phyloP scores from a whole-genome alignment of 2,113 vertebrate genomes.

The Engystomops pustulosus region DNA sequence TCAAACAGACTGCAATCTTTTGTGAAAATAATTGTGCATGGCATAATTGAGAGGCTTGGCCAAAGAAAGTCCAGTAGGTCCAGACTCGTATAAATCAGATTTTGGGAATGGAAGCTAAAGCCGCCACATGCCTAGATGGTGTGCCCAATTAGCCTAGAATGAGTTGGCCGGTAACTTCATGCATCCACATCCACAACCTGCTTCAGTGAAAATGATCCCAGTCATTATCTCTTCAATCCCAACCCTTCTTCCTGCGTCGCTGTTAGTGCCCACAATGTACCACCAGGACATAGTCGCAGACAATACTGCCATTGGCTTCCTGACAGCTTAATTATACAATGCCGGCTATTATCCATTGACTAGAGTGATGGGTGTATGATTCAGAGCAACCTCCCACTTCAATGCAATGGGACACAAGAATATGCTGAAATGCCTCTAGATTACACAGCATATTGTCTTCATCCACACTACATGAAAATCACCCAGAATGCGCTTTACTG shows the following conservation, averaged over 20 bases:
- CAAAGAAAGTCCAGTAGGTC: slow-evolving; percentile 67
- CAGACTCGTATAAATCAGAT: slow-evolving; percentile 63
- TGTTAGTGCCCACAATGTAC: slow-evolving; percentile 70
- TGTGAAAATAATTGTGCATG: slow-evolving; percentile 80
- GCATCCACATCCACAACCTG: slow-evolving; percentile 63
- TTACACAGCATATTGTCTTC: slow-evolving; percentile 48
- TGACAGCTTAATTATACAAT: slow-evolving; percentile 68
- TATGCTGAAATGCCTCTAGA: slow-evolving; percentile 62
- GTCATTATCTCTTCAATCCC: slow-evolving; percentile 61
- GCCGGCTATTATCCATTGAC: slow-evolving; percentile 69
- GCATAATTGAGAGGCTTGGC: slow-evolving; percentile 68
- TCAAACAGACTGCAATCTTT: slow-evolving; percentile 73
- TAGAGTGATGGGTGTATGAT: slow-evolving; percentile 67
- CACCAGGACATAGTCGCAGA: slow-evolving; percentile 66
- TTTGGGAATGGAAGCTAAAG: slow-evolving; percentile 62
- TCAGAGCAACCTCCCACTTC: slow-evolving; percentile 59
- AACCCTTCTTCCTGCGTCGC: slow-evolving; percentile 55
- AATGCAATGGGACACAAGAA: slow-evolving; percentile 60
- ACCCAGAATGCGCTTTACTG: slow-evolving; percentile 9
- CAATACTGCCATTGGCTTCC: slow-evolving; percentile 63
- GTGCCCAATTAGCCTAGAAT: slow-evolving; percentile 74
- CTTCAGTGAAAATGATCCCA: slow-evolving; percentile 59
- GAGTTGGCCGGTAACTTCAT: slow-evolving; percentile 63
- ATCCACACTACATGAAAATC: background rate
- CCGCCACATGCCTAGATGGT: slow-evolving; percentile 71